phyloP scores from a whole-genome alignment of 2,888 invertebrate genomes.

The Neuroscelio doddi region DNA sequence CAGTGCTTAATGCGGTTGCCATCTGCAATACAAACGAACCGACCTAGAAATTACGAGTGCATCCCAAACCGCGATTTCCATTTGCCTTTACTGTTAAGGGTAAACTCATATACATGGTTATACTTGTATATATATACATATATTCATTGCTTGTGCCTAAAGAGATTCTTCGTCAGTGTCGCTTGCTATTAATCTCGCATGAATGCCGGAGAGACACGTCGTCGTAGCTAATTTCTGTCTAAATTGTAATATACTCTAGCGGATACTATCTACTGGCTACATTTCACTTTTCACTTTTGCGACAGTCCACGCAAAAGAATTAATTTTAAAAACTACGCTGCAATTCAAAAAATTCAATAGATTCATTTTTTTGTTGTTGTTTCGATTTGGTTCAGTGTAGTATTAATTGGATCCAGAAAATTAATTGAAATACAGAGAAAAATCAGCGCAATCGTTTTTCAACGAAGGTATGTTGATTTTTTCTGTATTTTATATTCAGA shows the following conservation, averaged over 20 bases:
- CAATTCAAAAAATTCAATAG: slow-evolving; percentile 11
- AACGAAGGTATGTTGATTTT: no score
- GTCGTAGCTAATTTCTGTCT: slow-evolving; percentile 35
- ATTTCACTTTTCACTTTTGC: slow-evolving; percentile 16
- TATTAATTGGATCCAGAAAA: slow-evolving; percentile 22
- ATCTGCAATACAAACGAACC: slow-evolving; percentile 25
- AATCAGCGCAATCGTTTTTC: no score
- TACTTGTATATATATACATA: slow-evolving; percentile 13
- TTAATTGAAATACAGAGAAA: no score
- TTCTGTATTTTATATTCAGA: no score
- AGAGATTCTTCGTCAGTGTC: slow-evolving; percentile 43
- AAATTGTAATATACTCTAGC: slow-evolving; percentile 29
- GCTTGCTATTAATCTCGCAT: slow-evolving; percentile 32
- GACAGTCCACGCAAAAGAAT: not conserved
- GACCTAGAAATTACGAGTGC: slow-evolving; percentile 37
- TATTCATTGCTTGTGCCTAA: slow-evolving; percentile 33
- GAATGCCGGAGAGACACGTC: slow-evolving; percentile 33
- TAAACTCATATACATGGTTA: slow-evolving; percentile 9
- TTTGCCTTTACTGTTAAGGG: slow-evolving; percentile 22
- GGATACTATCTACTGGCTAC: slow-evolving; percentile 20
- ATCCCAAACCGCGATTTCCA: slow-evolving; percentile 37
- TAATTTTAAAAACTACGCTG: not conserved
- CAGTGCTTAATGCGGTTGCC: slow-evolving; percentile 30
- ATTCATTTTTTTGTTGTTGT: no score
- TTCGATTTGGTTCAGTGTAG: slow-evolving; percentile 14